Evolutionary conservation across 92 coral and sea anemone species (phyloP), one percentile per base, ranked within the genome.

Genomic region (Epizoanthus fatuus): DNA sequence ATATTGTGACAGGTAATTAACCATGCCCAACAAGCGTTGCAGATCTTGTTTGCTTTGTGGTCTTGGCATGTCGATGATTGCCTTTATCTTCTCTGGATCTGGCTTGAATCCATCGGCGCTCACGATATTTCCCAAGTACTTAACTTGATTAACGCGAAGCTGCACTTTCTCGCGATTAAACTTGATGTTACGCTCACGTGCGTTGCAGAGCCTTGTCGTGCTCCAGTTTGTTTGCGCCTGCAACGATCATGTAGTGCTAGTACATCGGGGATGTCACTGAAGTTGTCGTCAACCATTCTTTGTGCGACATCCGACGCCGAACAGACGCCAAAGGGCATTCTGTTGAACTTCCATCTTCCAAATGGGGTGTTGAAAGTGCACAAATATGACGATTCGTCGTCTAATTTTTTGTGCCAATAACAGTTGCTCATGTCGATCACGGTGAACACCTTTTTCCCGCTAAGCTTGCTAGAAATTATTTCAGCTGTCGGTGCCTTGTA

Each of bases 401-500:
- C 85, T 11, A 91, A 81, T 38, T 86, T 83, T 22, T 75, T 77
- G 72, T 91, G 89, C 89, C 94, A 91, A 63, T 87, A 91, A 52
- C 84, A 80, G 51, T 72, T 65, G 56, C 70, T 80, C 93, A 73
- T 73, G 62, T 90, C 67, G 69, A 90, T 72, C 11, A 86, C 84
- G 4, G 87, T 80, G 87, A 86, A 90, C 7, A 86, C 25, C 67
- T 54, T 42, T 86, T 29, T 90, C 15, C 84, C 84, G 44, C 63
- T 74, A 4, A 90, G 78, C 47, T 90, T 74, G 29, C 76, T 72
- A 1, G 87, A 80, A 67, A 90, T 86, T 53, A 69, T 57, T 80
- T 90, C 90, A 39, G 83, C 79, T 74, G 90, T 51, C 49, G 93
- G 90, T 6, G 90, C 8, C 32, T 81, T 74, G 87, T 80, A 91